A percentile compares a stretch with the other conserved stretches of the same genome.
Evolutionary conservation across 1,140 invertebrate genomes (phyloP).

Genomic region (Berghia stephanieae): DNA sequence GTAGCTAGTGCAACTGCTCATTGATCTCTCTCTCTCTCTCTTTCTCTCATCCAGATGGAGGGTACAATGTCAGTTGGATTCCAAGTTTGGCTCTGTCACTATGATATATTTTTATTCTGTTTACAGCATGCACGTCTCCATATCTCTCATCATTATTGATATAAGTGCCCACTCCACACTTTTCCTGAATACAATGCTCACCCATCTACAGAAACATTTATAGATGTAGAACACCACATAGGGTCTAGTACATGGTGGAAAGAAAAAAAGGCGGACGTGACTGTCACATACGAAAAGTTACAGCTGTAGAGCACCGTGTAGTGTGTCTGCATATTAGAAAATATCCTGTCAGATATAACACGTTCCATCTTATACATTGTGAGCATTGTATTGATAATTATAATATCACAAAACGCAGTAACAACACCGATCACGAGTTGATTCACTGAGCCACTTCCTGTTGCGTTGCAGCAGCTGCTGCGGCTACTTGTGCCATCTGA

Average conservation of each 20-base stretch:
- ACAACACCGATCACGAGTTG: neutral
- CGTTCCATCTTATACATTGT: neutral
- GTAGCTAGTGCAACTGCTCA: too few species aligned
- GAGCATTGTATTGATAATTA: neutral
- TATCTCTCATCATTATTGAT: too few species aligned
- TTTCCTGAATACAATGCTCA: too few species aligned
- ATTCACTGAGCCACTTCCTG: slow-evolving; percentile 27
- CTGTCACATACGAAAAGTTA: too few species aligned
- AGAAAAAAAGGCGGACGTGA: neutral
- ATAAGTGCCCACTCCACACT: too few species aligned
- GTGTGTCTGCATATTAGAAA: neutral
- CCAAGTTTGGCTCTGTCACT: too few species aligned
- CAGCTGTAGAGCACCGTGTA: too few species aligned
- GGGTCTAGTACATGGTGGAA: neutral
- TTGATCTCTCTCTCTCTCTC: too few species aligned
- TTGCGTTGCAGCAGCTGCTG: slow-evolving; percentile 37
- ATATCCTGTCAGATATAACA: neutral
- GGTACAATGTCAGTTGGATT: neutral
- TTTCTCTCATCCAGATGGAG: neutral
- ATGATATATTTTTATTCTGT: too few species aligned
- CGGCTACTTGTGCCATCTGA: slow-evolving; percentile 31
- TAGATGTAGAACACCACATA: neutral
- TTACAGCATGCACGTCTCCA: too few species aligned
- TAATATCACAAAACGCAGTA: neutral
- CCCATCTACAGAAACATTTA: neutral